Conservation (phyloP, 2,113 vertebrate species). For the Delphinapterus leucas region DNA sequence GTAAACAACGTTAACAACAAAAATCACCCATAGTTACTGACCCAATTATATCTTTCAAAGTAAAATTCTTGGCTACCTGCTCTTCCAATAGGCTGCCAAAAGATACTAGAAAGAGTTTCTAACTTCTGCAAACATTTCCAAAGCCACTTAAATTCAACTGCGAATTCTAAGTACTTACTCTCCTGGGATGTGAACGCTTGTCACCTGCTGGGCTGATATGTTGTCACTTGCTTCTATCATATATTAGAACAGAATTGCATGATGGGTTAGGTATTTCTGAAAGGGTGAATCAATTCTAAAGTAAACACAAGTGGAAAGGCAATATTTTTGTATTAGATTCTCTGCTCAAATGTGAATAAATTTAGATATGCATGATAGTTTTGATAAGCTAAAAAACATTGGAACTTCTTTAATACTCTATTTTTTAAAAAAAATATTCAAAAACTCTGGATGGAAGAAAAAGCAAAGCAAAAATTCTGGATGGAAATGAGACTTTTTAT, state of each 20-base stretch:
- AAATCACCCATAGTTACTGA: neutral
- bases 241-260: neutral
- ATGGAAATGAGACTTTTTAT: neutral
- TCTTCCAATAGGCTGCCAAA: conserved; percentile 42
- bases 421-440: neutral
- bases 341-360: conserved; percentile 21
- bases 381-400: neutral
- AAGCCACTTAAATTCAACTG: neutral
- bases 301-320: conserved; percentile 16
- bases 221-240: neutral
- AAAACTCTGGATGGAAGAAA: neutral
- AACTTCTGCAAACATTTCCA: neutral
- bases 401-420: neutral
- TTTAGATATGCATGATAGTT: neutral
- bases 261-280: neutral
- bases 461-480: neutral
- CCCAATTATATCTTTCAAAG: conserved; percentile 28
- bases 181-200: neutral
- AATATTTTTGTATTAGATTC: conserved; percentile 21
- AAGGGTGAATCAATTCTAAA: neutral
- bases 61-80: conserved; percentile 20
- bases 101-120: conserved; percentile 35
- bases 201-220: neutral
- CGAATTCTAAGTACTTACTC: conserved; percentile 2
- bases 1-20: neutral